Conservation (phyloP, 2,888 invertebrate species). For the Boloria euphrosyne region DNA sequence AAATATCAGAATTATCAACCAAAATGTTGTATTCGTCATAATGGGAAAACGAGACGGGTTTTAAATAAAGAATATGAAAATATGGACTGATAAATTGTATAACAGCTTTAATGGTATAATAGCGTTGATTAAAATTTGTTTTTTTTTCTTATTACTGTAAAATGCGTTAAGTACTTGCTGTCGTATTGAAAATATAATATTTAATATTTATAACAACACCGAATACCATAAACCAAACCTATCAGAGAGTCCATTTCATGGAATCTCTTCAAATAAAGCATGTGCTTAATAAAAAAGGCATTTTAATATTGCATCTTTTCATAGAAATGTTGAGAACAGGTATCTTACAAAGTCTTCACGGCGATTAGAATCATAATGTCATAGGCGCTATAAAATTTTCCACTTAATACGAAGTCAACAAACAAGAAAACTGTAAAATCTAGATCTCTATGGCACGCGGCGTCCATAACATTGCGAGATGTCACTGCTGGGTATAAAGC, state of each 20-base stretch:
- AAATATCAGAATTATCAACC: conserved; percentile 33
- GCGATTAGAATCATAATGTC: conserved; percentile 19
- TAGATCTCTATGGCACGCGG: conserved; percentile 32
- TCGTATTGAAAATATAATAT: too few species aligned
- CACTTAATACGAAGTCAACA: conserved; percentile 23
- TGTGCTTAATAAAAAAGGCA: too few species aligned
- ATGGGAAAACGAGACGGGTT: conserved; percentile 14
- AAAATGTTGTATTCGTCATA: conserved; percentile 29
- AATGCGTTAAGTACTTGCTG: too few species aligned
- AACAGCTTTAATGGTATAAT: too few species aligned
- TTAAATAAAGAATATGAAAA: conserved; percentile 4
- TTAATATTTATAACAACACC: too few species aligned
- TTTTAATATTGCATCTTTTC: too few species aligned
- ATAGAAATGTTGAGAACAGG: not conserved
- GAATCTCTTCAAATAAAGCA: too few species aligned
- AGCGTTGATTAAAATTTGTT: too few species aligned
- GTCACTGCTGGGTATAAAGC: conserved; percentile 29
- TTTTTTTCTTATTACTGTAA: too few species aligned
- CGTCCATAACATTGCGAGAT: conserved; percentile 27
- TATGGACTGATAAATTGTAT: not conserved
- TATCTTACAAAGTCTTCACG: conserved; percentile 1
- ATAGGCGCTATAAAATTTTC: conserved; percentile 28
- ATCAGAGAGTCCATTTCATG: too few species aligned
- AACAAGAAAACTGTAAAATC: conserved; percentile 33
- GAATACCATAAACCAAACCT: too few species aligned